Conservation (phyloP, 2,113 vertebrate species). For the Cololabis saira region DNA sequence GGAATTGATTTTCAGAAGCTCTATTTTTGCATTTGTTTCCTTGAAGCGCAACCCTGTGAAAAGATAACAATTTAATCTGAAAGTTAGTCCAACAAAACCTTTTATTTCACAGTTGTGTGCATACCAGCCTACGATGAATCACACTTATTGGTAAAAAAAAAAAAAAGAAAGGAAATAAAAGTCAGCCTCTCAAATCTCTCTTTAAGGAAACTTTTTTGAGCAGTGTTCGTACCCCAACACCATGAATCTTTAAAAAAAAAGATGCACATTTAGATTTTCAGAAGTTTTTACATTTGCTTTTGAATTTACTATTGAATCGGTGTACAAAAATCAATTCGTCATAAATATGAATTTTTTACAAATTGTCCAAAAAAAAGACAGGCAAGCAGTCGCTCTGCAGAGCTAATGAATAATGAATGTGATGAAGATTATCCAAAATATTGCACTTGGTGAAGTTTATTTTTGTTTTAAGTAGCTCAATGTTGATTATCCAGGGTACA, state of each 20-base stretch:
- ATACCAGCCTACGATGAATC: conserved; percentile 37
- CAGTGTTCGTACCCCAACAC: conserved; percentile 33
- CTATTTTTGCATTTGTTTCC: background rate
- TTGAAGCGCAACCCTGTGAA: background rate
- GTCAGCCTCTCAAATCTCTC: conserved; percentile 10
- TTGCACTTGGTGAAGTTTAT: background rate
- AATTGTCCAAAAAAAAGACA: conserved; percentile 36
- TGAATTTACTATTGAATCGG: background rate
- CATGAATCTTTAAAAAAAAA: conserved; percentile 7
- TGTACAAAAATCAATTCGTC: conserved; percentile 25
- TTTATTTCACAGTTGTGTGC: conserved; percentile 42
- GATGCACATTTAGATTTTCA: conserved; percentile 28
- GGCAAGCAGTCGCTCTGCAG: conserved; percentile 3
- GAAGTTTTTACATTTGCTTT: conserved; percentile 16
- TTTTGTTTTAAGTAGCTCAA: background rate
- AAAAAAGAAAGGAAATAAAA: too few relatives aligned
- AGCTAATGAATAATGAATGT: conserved; percentile 24
- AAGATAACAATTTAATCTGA: conserved; percentile 31
- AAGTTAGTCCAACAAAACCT: conserved; percentile 37
- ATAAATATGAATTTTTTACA: conserved; percentile 31
- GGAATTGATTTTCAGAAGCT: conserved; percentile 2
- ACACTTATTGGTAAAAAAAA: conserved; percentile 41
- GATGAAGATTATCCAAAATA: conserved; percentile 8
- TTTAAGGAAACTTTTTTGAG: conserved; percentile 37
- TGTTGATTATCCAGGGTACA: background rate